These are phyloP conservation scores for Nemoura dubitans DNA, from an alignment of 2,888 invertebrate genomes.

Conservation along the genomic window DNA sequence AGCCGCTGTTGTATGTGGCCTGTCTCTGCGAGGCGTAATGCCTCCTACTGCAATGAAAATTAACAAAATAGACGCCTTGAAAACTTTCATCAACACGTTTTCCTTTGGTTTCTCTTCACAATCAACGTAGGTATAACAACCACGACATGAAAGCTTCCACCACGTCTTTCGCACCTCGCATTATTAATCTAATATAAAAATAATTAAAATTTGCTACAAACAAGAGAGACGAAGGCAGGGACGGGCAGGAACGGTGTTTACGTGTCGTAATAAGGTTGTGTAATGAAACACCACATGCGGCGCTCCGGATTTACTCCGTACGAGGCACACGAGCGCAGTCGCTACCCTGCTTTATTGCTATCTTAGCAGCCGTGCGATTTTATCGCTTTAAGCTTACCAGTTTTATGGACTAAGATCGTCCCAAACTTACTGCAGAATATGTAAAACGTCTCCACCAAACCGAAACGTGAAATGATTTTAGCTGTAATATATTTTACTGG, in stretches of 20 bases:
- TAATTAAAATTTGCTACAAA: neutral
- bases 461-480: neutral
- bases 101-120: neutral
- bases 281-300: slow-evolving; percentile 12
- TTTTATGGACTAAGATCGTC: neutral
- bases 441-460: neutral
- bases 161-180: neutral
- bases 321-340: neutral
- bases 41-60: neutral
- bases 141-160: neutral
- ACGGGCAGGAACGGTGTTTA: neutral
- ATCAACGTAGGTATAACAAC: neutral
- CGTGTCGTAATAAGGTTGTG: slow-evolving; percentile 1
- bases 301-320: neutral
- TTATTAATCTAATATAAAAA: slow-evolving; percentile 12
- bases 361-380: neutral
- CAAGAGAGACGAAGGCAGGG: neutral
- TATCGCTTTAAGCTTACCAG: slow-evolving; percentile 15
- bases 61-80: too few relatives aligned
- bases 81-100: neutral
- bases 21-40: neutral
- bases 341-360: neutral
- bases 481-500: neutral
- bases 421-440: neutral
- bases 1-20: neutral